Evolutionary conservation across 2,888 invertebrate genomes (phyloP).

Genomic region (Melipona beecheii): DNA sequence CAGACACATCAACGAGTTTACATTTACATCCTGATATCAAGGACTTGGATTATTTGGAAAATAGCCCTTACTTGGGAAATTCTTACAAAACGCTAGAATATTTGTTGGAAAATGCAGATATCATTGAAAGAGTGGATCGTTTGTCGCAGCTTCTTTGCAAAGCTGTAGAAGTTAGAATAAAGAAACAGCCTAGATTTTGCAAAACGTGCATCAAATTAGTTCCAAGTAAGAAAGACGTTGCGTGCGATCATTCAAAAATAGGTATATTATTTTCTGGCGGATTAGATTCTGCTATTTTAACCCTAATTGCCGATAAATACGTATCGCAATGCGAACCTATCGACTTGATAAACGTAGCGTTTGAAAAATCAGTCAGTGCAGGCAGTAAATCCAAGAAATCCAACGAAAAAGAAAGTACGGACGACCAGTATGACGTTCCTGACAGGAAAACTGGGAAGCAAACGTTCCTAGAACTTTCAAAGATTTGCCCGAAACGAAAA

Average conservation of each 20-base stretch:
- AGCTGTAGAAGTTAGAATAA: slow-evolving; percentile 87
- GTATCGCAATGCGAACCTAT: slow-evolving; percentile 89
- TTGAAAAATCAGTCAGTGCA: slow-evolving; percentile 85
- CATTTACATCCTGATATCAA: slow-evolving; percentile 77
- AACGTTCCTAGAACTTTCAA: slow-evolving; percentile 89
- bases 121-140: slow-evolving; percentile 84
- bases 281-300: slow-evolving; percentile 96
- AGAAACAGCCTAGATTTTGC: slow-evolving; percentile 88
- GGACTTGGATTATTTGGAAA: slow-evolving; percentile 72
- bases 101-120: slow-evolving; percentile 82
- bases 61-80: slow-evolving; percentile 72
- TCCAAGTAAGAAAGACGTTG: slow-evolving; percentile 56
- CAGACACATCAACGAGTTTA: slow-evolving; percentile 60
- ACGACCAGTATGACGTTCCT: slow-evolving; percentile 88
- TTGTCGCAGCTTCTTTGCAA: slow-evolving; percentile 86
- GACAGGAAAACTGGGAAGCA: slow-evolving; percentile 92
- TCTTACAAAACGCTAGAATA: slow-evolving; percentile 82
- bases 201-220: slow-evolving; percentile 85
- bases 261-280: slow-evolving; percentile 98
- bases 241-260: slow-evolving; percentile 86
- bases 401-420: slow-evolving; percentile 65
- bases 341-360: slow-evolving; percentile 98
- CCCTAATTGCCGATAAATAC: slow-evolving; percentile 91
- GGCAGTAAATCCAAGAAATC: slow-evolving; percentile 22
- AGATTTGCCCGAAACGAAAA: slow-evolving; percentile 88